These are phyloP conservation scores for Stegostoma tigrinum DNA, from an alignment of 2,113 vertebrate genomes.

Conservation along the genomic window DNA sequence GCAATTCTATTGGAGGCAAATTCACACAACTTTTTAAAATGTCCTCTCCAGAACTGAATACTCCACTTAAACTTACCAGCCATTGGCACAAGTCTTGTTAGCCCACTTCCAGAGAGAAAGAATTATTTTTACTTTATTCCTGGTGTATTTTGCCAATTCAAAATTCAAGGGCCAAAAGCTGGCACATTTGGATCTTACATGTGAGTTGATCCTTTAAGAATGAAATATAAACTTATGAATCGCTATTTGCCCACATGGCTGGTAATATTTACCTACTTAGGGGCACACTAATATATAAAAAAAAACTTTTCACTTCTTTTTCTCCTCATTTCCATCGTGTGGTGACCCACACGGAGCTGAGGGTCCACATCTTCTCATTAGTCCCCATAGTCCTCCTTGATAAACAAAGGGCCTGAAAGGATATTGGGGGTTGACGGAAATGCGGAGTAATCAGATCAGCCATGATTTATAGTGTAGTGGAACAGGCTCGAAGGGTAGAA, in stretches of 20 bases:
- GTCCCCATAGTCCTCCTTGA: neutral
- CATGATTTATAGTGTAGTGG: no score
- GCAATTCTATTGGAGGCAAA: no score
- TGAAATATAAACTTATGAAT: neutral
- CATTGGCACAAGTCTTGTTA: neutral
- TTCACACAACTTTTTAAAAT: no score
- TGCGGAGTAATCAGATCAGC: no score
- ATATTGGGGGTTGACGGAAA: no score
- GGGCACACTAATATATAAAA: neutral
- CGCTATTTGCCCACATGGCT: neutral
- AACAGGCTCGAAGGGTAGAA: no score
- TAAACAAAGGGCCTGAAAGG: no score
- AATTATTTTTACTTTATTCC: neutral
- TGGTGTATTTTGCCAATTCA: neutral
- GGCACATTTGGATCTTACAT: neutral
- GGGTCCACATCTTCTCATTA: neutral
- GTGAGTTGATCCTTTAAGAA: neutral
- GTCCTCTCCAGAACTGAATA: neutral
- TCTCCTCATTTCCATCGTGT: neutral
- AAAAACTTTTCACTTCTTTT: neutral
- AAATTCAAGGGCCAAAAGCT: neutral
- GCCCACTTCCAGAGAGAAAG: neutral
- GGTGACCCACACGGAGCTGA: neutral
- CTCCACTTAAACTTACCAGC: neutral
- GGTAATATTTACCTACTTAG: neutral